These are phyloP conservation scores for Agonopterix heracliana DNA, from an alignment of 2,888 invertebrate species.

Conservation along the genomic window DNA sequence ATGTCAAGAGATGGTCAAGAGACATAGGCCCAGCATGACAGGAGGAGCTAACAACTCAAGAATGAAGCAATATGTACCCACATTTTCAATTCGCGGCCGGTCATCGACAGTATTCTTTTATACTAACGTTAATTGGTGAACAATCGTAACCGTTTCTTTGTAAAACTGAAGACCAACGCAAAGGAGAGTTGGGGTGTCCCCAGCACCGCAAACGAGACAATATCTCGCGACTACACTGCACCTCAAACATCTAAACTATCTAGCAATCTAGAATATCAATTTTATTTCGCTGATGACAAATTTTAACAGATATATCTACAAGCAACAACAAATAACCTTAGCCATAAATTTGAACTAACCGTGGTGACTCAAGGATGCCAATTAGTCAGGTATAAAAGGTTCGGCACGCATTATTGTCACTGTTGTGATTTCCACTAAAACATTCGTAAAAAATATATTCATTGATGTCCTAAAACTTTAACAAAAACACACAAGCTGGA, in stretches of 20 bases:
- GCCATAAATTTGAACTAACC: constrained; percentile 67
- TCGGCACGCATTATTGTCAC: constrained; percentile 74
- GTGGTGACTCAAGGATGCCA: constrained; percentile 64
- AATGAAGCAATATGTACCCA: no score
- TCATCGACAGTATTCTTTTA: background rate
- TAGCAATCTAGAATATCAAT: no score
- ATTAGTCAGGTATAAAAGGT: constrained; percentile 66
- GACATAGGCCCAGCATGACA: no score
- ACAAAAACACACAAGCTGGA: constrained; percentile 53
- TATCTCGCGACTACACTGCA: no score
- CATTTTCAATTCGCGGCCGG: background rate
- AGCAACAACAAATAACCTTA: constrained; percentile 74
- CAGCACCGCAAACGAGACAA: no score
- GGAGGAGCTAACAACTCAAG: no score
- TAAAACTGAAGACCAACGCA: constrained; percentile 49
- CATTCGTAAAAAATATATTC: constrained; percentile 60
- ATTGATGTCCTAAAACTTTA: constrained; percentile 49
- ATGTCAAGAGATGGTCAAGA: no score
- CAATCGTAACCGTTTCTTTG: constrained; percentile 26
- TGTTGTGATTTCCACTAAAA: constrained; percentile 53
- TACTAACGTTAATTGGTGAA: background rate
- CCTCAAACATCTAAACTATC: no score
- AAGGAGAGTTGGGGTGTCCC: no score
- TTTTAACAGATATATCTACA: constrained; percentile 46
- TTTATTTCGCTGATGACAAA: constrained; percentile 41